These are phyloP conservation scores for Bombyx huttoni DNA, from an alignment of 2,888 invertebrate genomes.

Conservation along the genomic window DNA sequence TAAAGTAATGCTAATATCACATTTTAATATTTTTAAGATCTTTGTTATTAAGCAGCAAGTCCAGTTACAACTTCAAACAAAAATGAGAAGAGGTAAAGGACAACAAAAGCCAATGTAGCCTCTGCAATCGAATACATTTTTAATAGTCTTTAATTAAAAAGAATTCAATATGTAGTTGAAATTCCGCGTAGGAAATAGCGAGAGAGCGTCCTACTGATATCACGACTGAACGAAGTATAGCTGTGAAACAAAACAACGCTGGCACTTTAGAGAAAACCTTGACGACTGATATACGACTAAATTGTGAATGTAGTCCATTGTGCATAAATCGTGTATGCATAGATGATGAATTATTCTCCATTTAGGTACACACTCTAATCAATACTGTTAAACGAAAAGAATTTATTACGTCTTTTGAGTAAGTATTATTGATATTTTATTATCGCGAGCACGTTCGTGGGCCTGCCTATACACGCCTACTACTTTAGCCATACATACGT, in stretches of 20 bases:
- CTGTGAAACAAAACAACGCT: constrained; percentile 32
- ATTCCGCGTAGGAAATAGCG: constrained; percentile 14
- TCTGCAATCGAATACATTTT: constrained; percentile 66
- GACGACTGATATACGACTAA: constrained; percentile 26
- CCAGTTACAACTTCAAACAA: constrained; percentile 62
- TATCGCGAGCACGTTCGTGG: background rate
- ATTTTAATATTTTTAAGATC: constrained; percentile 29
- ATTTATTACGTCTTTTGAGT: background rate
- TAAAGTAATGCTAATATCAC: constrained; percentile 40
- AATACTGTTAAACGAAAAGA: background rate
- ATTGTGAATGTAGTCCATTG: constrained; percentile 6
- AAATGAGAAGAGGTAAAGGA: constrained; percentile 60
- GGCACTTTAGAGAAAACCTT: constrained; percentile 38
- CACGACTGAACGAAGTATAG: constrained; percentile 43
- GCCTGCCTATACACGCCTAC: background rate
- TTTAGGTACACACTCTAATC: constrained; percentile 1
- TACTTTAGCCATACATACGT: background rate
- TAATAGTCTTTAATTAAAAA: constrained; percentile 15
- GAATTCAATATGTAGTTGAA: constrained; percentile 1
- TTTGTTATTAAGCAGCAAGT: constrained; percentile 38
- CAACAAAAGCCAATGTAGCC: constrained; percentile 57
- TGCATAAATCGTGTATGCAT: background rate
- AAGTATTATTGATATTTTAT: background rate
- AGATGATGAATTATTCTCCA: background rate
- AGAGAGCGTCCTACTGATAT: constrained; percentile 38